Conservation (phyloP, 1,140 invertebrate genomes). For the Scaptomyza pallida region DNA sequence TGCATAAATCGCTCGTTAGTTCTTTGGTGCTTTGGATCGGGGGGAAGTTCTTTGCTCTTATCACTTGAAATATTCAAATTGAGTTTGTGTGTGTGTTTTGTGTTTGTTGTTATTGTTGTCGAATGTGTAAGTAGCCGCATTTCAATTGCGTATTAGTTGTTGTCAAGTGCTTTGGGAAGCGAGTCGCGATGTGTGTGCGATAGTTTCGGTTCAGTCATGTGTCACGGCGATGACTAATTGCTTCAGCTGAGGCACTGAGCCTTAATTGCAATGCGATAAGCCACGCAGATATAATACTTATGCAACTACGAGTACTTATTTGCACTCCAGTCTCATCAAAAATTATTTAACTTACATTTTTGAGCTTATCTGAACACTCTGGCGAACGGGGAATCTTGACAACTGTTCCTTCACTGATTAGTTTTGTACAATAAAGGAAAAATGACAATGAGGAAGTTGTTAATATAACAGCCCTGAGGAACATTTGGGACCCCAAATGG, state of each 20-base stretch:
- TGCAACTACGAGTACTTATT: slow-evolving; percentile 19
- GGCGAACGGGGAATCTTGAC: background rate
- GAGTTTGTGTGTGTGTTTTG: slow-evolving; percentile 50
- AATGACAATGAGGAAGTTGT: background rate
- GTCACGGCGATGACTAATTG: slow-evolving; percentile 62
- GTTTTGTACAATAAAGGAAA: background rate
- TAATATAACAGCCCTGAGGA: too few species aligned
- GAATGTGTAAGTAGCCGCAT: slow-evolving; percentile 71
- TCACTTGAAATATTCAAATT: slow-evolving; percentile 70
- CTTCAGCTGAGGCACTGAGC: slow-evolving; percentile 31
- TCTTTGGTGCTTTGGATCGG: slow-evolving; percentile 16
- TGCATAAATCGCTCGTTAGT: slow-evolving; percentile 33
- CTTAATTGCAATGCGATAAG: slow-evolving; percentile 65
- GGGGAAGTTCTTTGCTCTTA: slow-evolving; percentile 55
- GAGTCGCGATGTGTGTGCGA: slow-evolving; percentile 1
- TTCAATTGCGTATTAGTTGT: slow-evolving; percentile 67
- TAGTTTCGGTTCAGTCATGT: slow-evolving; percentile 35
- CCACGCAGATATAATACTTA: slow-evolving; percentile 14
- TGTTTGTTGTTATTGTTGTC: slow-evolving; percentile 36
- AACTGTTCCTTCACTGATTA: background rate
- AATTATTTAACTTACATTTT: background rate
- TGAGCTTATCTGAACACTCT: slow-evolving; percentile 8
- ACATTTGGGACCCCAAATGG: too few species aligned
- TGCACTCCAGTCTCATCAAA: background rate
- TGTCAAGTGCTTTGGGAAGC: slow-evolving; percentile 60